Evolutionary conservation across 2,797 vertebrate species (phyloP), one percentile per base, ranked within the genome.

Genomic region (Manis javanica): DNA sequence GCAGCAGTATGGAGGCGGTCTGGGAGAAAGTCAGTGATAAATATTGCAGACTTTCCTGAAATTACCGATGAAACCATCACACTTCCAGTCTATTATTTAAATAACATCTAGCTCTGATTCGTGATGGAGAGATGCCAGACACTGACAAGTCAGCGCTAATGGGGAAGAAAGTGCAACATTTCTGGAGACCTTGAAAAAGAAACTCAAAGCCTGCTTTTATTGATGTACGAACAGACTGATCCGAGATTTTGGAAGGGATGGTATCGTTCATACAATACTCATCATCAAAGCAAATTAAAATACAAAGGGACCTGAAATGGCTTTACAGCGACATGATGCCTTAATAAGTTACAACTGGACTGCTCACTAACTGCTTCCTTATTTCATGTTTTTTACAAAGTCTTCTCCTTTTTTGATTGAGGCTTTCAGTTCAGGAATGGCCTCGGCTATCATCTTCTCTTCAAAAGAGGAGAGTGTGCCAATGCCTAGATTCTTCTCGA

Each of bases 351-450:
- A 99, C 97, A 97, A 97, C 96, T 68, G 64, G 26, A 83, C 13
- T 79, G 91, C 96, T 94, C 51, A 18, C 2, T 46, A 29, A 0
- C 26, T 4, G 39, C 2, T 15, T 51, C 90, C 98, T 99, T 98
- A 99, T 97, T 99, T 99, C 99, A 99, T 99, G 63, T 98, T 99
- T 97, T 99, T 99, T 0, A 98, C 99, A 96, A 99, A 99, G 3
- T 99, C 99, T 95, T 99, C 99, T 81, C 99, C 99, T 98, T 99
- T 99, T 99, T 99, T 99, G 99, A 99, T 99, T 66, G 99, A 99
- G 64, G 96, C 98, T 97, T 99, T 99, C 96, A 99, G 99, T 98
- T 99, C 99, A 3, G 96, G 82, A 19, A 99, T 97, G 78, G 99
- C 99, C 0, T 99, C 99, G 0, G 98, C 98, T 29, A 99, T 98